These are phyloP conservation scores for Diadegma fenestrale DNA, from an alignment of 2,888 invertebrate genomes.

Conservation along the genomic window DNA sequence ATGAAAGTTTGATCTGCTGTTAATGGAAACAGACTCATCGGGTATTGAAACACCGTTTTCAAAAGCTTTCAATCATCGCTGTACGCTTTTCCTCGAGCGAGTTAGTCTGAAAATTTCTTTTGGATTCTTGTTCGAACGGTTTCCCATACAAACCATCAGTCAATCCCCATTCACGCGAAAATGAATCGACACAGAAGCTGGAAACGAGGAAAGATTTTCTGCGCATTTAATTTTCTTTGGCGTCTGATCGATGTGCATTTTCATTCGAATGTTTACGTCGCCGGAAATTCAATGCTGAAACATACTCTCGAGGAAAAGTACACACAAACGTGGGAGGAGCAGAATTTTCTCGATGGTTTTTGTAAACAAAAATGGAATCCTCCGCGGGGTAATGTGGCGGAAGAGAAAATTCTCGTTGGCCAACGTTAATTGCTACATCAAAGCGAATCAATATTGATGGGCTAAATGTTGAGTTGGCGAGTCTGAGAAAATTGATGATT, in stretches of 20 bases:
- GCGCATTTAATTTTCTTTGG: background rate
- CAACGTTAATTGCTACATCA: slow-evolving; percentile 51
- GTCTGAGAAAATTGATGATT: slow-evolving; percentile 42
- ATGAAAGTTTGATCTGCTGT: background rate
- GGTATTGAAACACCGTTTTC: background rate
- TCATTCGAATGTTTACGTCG: background rate
- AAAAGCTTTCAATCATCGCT: background rate
- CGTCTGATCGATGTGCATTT: no score
- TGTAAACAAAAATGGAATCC: slow-evolving; percentile 19
- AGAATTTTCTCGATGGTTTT: background rate
- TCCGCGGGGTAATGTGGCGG: background rate
- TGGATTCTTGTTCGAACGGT: background rate
- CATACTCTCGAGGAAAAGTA: background rate
- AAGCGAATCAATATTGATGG: slow-evolving; percentile 50
- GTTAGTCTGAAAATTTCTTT: background rate
- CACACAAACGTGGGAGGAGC: background rate
- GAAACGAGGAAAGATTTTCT: background rate
- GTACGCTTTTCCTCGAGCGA: background rate
- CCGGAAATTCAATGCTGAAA: background rate
- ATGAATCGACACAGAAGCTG: background rate
- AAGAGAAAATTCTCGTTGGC: background rate
- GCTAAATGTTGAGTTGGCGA: slow-evolving; percentile 49
- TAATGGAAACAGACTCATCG: background rate
- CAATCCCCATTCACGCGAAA: background rate
- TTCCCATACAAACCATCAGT: background rate